Evolutionary conservation across 2,888 invertebrate species (phyloP).

Genomic region (Latheticus oryzae): DNA sequence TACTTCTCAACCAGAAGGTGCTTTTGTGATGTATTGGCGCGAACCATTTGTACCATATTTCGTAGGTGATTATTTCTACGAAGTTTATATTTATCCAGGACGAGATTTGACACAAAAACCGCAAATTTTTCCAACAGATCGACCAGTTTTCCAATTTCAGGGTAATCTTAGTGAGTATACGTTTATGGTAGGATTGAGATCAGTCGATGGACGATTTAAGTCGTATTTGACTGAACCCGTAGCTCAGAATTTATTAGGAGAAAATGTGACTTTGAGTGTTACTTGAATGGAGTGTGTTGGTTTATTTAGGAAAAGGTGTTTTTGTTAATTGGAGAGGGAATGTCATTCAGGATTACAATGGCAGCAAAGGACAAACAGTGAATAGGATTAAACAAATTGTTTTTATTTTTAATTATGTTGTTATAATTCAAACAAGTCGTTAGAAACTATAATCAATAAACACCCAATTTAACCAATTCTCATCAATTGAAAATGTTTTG

Average conservation of each 20-base stretch:
- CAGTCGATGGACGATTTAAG: constrained; percentile 51
- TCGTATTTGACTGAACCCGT: constrained; percentile 53
- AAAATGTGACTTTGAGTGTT: constrained; percentile 31
- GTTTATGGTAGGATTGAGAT: constrained; percentile 55
- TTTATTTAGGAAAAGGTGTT: no score
- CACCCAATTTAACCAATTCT: no score
- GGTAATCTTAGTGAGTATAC: constrained; percentile 54
- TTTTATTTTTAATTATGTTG: no score
- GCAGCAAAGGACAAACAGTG: no score
- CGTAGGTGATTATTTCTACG: constrained; percentile 53
- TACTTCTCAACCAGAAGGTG: constrained; percentile 52
- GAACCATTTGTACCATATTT: constrained; percentile 55
- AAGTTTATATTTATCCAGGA: constrained; percentile 54
- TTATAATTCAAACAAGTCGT: no score
- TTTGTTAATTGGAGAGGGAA: no score
- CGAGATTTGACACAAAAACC: constrained; percentile 47
- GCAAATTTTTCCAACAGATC: constrained; percentile 52
- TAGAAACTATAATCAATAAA: no score
- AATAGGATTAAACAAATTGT: no score
- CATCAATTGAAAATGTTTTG: no score
- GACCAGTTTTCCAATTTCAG: constrained; percentile 55
- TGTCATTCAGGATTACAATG: no score
- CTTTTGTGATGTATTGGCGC: constrained; percentile 57
- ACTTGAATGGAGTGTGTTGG: constrained; percentile 10
- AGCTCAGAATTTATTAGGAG: constrained; percentile 54